phyloP scores from a whole-genome alignment of 2,888 invertebrate genomes.

The Panopea generosa region DNA sequence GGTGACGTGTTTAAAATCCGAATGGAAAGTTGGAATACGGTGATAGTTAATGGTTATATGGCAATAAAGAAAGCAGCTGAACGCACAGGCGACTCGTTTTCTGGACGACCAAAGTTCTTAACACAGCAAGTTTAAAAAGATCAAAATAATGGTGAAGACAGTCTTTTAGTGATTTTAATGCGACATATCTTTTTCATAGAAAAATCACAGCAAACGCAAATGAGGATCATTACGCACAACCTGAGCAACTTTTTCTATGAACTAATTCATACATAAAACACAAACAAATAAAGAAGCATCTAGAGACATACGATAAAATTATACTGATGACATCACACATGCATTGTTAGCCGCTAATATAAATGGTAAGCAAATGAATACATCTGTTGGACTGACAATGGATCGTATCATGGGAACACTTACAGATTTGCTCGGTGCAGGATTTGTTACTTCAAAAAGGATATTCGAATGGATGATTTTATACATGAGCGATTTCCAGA shows the following conservation, averaged over 20 bases:
- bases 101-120: constrained; percentile 54
- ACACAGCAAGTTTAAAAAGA: constrained; percentile 29
- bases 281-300: constrained; percentile 3
- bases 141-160: no score
- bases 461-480: constrained; percentile 28
- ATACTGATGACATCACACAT: constrained; percentile 68
- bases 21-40: constrained; percentile 60
- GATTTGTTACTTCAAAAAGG: constrained; percentile 63
- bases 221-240: no score
- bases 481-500: constrained; percentile 57
- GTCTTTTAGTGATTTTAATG: no score
- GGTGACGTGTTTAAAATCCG: constrained; percentile 63
- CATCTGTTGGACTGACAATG: no score
- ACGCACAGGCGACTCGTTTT: constrained; percentile 48
- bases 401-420: constrained; percentile 33
- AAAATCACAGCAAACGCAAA: no score
- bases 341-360: constrained; percentile 53
- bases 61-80: constrained; percentile 55
- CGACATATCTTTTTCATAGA: no score
- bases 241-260: no score
- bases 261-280: background rate
- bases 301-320: background rate
- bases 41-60: constrained; percentile 62
- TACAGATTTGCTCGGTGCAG: constrained; percentile 65
- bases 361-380: background rate